phyloP scores from a whole-genome alignment of 2,113 vertebrate genomes.

The Pitta sordida region DNA sequence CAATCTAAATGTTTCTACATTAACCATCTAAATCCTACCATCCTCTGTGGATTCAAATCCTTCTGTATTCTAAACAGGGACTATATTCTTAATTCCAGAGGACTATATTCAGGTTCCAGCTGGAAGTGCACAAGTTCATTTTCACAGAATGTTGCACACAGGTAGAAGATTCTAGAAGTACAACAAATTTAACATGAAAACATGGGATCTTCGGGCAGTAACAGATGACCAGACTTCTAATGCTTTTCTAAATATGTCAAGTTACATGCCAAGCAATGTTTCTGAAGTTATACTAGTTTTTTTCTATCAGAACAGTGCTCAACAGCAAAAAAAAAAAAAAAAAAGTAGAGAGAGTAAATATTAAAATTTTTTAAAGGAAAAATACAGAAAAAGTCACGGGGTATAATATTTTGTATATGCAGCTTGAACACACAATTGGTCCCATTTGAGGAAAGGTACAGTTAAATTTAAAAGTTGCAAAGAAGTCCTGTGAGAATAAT shows the following conservation, averaged over 20 bases:
- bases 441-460: background rate
- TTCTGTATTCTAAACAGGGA: background rate
- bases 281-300: background rate
- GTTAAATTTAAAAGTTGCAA: background rate
- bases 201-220: background rate
- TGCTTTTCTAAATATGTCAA: background rate
- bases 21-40: background rate
- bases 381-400: background rate
- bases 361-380: background rate
- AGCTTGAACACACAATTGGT: background rate
- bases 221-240: background rate
- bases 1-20: background rate
- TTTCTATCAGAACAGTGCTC: background rate
- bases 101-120: background rate
- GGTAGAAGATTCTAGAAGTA: background rate
- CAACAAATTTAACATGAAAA: background rate
- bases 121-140: background rate
- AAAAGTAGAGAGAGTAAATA: accelerated
- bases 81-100: background rate
- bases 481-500: background rate
- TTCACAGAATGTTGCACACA: background rate
- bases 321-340: background rate
- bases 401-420: background rate
- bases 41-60: background rate
- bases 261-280: background rate